These are phyloP conservation scores for Hirundichthys speculiger DNA, from an alignment of 2,113 vertebrate species.

Conservation along the genomic window DNA sequence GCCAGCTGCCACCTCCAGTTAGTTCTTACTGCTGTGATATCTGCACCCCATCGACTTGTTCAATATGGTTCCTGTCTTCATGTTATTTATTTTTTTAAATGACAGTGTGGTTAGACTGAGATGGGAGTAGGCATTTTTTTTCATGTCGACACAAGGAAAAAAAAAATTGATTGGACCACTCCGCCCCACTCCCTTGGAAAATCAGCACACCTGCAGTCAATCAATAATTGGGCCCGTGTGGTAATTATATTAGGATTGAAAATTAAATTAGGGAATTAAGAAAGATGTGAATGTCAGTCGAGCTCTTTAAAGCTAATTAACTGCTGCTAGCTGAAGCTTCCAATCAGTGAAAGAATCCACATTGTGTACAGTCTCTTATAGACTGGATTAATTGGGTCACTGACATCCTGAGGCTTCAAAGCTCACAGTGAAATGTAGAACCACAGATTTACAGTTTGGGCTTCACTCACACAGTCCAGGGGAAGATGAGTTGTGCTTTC, in stretches of 20 bases:
- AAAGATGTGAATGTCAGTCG: conserved; percentile 49
- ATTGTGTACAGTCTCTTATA: conserved; percentile 65
- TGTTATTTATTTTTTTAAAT: conserved; percentile 29
- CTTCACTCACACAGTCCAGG: neutral
- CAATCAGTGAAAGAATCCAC: conserved; percentile 72
- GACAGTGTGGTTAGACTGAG: conserved; percentile 16
- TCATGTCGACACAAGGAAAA: conserved; percentile 2
- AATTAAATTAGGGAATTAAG: conserved; percentile 72
- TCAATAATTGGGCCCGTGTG: conserved; percentile 62
- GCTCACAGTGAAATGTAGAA: conserved; percentile 34
- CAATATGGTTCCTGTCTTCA: conserved; percentile 43
- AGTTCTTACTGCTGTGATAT: conserved; percentile 53
- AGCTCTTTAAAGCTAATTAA: conserved; percentile 73
- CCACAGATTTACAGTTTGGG: conserved; percentile 17
- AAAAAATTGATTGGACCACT: conserved; percentile 8
- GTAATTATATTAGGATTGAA: conserved; percentile 65
- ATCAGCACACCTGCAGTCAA: conserved; percentile 35
- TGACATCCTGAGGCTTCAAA: conserved; percentile 49
- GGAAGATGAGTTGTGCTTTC: conserved; percentile 14
- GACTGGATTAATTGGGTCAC: conserved; percentile 73
- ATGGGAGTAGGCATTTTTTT: conserved; percentile 26
- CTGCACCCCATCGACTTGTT: conserved; percentile 16
- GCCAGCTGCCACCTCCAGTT: conserved; percentile 65
- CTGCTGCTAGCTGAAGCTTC: conserved; percentile 60
- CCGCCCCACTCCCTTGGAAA: conserved; percentile 7